Base-by-base conservation (phyloP, 2,113 vertebrate genomes). In the Dipodomys ordii region DNA sequence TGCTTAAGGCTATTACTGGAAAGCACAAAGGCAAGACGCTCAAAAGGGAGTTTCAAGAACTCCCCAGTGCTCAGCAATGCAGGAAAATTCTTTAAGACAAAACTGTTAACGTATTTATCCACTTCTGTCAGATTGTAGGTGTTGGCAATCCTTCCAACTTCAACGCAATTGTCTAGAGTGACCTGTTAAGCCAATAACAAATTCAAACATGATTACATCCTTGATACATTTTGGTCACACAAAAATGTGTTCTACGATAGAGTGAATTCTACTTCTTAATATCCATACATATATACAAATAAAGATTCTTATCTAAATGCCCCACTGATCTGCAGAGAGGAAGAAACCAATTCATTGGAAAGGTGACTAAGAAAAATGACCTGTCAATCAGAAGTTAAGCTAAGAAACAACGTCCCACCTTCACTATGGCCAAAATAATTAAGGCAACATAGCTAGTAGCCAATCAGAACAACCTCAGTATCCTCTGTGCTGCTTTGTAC, bases 21-120 rank as follows among this genome's bases (percentile, higher is more conserved):
- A 96, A 99, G 99, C 93, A 99, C 99, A 84, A 99, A 99, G 97
- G 99, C 99, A 96, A 99, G 98, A 77, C 99, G 99, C 88, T 99
- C 99, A 81, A 99, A 99, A 1, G 99, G 99, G 69, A 99, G 99
- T 98, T 99, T 99, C 96, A 99, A 99, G 97, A 99, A 99, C 98
- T 99, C 99, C 73, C 99, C 99, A 0, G 99, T 99, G 97, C 98
- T 99, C 97, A 99, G 97, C 95, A 99, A 97, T 0, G 99, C 99
- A 0, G 99, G 98, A 90, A 99, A 99, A 98, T 99, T 99, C 98
- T 99, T 99, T 95, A 99, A 97, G 98, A 99, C 99, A 94, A 99
- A 99, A 96, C 99, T 99, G 98, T 99, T 99, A 94, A 99, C 99
- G 0, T 99, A 99, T 98, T 99, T 99, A 98, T 99, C 99, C 97